Base-by-base conservation (phyloP, 2,113 vertebrate species). In the Alouatta palliata region DNA sequence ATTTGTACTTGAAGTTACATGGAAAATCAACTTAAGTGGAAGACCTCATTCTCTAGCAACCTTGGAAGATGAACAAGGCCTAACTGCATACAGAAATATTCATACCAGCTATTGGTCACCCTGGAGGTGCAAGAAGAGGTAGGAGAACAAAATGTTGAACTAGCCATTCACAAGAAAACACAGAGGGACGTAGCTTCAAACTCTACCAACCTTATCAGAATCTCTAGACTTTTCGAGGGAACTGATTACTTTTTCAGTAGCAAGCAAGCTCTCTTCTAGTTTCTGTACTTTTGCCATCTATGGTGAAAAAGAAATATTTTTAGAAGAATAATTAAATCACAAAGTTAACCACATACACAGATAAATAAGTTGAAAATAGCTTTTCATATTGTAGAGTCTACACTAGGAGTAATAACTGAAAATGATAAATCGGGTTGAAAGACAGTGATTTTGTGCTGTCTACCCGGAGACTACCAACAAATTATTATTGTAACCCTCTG, bases 221-320 rank as follows among this genome's bases (percentile, higher is more conserved):
- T 99, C 98, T 3, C 98, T 99, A 94, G 99, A 99, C 97, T 99
- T 99, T 96, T 99, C 98, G 93, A 99, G 97, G 97, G 97, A 98
- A 95, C 95, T 98, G 79, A 99, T 98, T 1, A 79, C 90, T 90
- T 98, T 98, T 91, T 98, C 98, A 14, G 99, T 98, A 91, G 98
- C 97, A 83, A 93, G 97, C 43, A 99, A 94, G 54, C 97, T 98
- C 96, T 99, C 98, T 95, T 99, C 98, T 68, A 99, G 64, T 70
- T 97, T 98, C 30, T 98, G 98, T 86, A 99, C 90, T 95, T 99
- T 98, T 64, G 97, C 96, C 87, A 98, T 98, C 99, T 97, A 91
- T 68, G 0, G 23, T 47, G 7, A 30, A 70, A 80, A 81, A 40
- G 3, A 52, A 40, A 8, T 35, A 77, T 52, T 92, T 93, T 95